Base-by-base conservation (phyloP, 2,888 invertebrate species). In the Odontomyia ornata region DNA sequence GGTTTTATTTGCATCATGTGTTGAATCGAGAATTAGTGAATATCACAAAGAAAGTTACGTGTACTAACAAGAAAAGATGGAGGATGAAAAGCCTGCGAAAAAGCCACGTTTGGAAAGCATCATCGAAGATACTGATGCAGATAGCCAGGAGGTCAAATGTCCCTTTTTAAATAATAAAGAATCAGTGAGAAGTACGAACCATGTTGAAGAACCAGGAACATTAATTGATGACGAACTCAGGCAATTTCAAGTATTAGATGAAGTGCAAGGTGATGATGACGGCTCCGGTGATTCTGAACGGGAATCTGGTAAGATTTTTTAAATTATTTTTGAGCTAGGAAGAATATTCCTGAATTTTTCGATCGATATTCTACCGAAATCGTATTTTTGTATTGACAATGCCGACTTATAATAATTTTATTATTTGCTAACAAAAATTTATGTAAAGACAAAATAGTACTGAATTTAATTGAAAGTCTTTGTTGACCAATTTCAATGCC, bases 231-330 rank as follows among this genome's bases (percentile, higher is more conserved):
- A 88, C 72, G 87, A 89, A 80, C 81, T 89, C 60, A 85, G 89
- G 15, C 89, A 90, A 78, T 92, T 92, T 83, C 91, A 92, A 83
- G 89, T 92, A 78, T 84, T 92, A 36, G 92, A 92, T 83, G 92
- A 92, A 84, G 87, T 91, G 28, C 89, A 89, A 76, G 87, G 87
- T 57, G 88, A 73, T 21, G 69, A 69, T n/a, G 69, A 89, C 73
- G 85, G 83, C 76, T 86, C 87, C 25, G 88, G 88, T 25, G 88
- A 88, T 52, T 84, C 85, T 5, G 86, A 84, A 60, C 78, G 73
- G 3, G 69, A 69, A n/a, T 46, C 46, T 9, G 46, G 69, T 69
- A 47, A 30, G 36, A 36, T 3, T 5, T 36, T 36, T 36, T 36
- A 5, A 36, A 36, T 5, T 36, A 36, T 36, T 36, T 36, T 7